phyloP scores from a whole-genome alignment of 2,113 vertebrate species.

The Tenrec ecaudatus region DNA sequence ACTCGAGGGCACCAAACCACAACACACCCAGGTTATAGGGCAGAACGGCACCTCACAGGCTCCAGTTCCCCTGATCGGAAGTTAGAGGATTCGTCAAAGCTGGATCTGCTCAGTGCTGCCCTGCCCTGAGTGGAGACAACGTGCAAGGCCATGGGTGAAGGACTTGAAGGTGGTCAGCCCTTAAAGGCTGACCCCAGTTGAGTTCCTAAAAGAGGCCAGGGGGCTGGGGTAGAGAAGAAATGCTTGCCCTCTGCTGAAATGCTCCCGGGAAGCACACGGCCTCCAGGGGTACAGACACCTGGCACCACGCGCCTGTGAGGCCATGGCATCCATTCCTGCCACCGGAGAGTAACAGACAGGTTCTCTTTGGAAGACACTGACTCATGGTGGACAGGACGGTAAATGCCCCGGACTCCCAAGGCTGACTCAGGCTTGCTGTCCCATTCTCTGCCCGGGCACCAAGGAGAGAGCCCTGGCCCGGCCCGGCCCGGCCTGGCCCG shows the following conservation, averaged over 20 bases:
- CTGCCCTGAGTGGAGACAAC: background rate
- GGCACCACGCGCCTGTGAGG: background rate
- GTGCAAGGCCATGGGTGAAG: background rate
- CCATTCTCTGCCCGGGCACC: background rate
- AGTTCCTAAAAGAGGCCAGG: background rate
- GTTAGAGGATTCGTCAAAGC: slow-evolving; percentile 1
- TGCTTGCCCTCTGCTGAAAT: background rate
- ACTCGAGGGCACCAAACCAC: background rate
- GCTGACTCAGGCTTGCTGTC: background rate
- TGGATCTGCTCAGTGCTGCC: background rate
- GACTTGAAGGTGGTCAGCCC: background rate
- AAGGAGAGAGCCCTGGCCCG: background rate
- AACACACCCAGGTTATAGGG: background rate
- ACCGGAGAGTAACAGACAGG: background rate
- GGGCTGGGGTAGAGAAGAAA: background rate
- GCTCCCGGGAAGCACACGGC: background rate
- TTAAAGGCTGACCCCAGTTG: background rate
- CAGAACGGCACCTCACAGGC: background rate
- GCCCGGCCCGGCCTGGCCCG: background rate
- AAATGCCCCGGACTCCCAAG: background rate
- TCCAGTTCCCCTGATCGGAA: slow-evolving; percentile 49
- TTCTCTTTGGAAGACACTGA: background rate
- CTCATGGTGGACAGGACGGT: background rate
- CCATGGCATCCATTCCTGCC: background rate
- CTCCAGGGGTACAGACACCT: background rate